phyloP scores from a whole-genome alignment of 1,140 invertebrate genomes.

The Megalopta genalis region DNA sequence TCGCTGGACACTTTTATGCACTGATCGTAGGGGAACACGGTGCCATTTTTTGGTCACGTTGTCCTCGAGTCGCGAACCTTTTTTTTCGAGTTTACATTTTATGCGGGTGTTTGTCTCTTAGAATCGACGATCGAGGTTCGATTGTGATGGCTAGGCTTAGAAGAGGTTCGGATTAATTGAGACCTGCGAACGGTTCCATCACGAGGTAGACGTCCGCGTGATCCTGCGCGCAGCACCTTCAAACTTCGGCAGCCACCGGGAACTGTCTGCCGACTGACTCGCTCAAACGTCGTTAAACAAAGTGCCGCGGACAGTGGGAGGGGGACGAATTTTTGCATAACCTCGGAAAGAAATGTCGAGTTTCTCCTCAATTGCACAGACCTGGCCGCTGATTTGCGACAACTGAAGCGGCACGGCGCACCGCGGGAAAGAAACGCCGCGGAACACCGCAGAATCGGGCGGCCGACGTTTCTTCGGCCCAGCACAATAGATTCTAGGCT shows the following conservation, averaged over 20 bases:
- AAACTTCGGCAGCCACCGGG: conserved; percentile 14
- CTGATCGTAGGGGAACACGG: neutral
- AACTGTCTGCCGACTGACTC: conserved; percentile 35
- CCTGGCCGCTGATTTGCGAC: conserved; percentile 72
- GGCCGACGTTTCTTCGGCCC: neutral
- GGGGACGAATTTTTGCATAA: conserved; percentile 79
- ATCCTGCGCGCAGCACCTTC: conserved; percentile 6
- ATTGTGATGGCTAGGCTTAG: too few relatives aligned
- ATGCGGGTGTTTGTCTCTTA: neutral
- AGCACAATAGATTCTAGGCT: neutral
- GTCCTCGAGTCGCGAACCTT: neutral
- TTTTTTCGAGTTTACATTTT: neutral
- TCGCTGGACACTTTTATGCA: conserved; percentile 13
- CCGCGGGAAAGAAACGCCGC: conserved; percentile 27
- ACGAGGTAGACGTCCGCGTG: neutral
- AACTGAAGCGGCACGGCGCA: conserved; percentile 75
- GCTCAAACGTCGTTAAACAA: conserved; percentile 65
- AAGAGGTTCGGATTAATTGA: too few relatives aligned
- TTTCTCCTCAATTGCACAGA: conserved; percentile 78
- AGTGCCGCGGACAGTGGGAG: conserved; percentile 57
- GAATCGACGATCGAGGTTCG: neutral
- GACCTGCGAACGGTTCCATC: neutral
- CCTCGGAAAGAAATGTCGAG: conserved; percentile 76
- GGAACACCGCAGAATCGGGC: conserved; percentile 3
- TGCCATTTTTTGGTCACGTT: neutral